These are phyloP conservation scores for Acrobasis suavella DNA, from an alignment of 2,888 invertebrate genomes.

Conservation along the genomic window DNA sequence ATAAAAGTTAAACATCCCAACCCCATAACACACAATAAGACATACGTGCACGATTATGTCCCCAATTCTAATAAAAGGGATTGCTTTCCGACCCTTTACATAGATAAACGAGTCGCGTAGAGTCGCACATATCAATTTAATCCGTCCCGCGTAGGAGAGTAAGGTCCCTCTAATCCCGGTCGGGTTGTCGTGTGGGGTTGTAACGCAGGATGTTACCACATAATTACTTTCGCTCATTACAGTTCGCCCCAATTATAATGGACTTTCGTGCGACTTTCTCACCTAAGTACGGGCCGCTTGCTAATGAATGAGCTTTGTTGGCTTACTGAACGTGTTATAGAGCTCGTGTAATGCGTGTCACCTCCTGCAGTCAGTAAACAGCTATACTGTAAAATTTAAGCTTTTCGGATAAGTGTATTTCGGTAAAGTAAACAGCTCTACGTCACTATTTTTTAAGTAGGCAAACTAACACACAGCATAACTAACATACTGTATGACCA, in stretches of 20 bases:
- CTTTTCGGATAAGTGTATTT: no score
- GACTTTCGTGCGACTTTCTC: slow-evolving; percentile 38
- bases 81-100: slow-evolving; percentile 72
- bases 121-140: slow-evolving; percentile 78
- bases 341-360: slow-evolving; percentile 14
- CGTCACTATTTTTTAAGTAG: no score
- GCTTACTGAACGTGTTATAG: slow-evolving; percentile 24
- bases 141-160: slow-evolving; percentile 62
- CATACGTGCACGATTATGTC: slow-evolving; percentile 68
- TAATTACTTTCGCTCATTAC: slow-evolving; percentile 70
- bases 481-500: no score
- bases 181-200: slow-evolving; percentile 61
- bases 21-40: slow-evolving; percentile 61
- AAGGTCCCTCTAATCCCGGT: slow-evolving; percentile 72
- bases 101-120: slow-evolving; percentile 71
- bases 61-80: slow-evolving; percentile 73
- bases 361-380: not conserved
- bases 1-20: slow-evolving; percentile 32
- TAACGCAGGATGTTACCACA: slow-evolving; percentile 70
- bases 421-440: no score
- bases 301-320: slow-evolving; percentile 35
- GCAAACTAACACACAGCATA: no score
- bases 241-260: slow-evolving; percentile 48
- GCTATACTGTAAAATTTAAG: no score
- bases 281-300: slow-evolving; percentile 30